phyloP scores from a whole-genome alignment of 2,113 vertebrate genomes.

The Anser brachyrhynchus region DNA sequence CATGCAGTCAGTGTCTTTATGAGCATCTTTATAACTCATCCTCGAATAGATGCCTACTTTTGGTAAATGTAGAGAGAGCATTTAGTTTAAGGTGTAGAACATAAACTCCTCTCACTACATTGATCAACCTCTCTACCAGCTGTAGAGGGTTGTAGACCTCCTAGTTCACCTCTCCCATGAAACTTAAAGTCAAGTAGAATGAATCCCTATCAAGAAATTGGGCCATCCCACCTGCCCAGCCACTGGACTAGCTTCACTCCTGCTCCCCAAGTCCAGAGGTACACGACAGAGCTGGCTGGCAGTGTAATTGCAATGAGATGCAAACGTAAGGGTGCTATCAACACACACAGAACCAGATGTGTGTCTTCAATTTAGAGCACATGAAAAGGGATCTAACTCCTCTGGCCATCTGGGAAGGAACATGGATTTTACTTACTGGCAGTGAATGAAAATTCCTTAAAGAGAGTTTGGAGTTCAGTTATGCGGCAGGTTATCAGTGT shows the following conservation, averaged over 20 bases:
- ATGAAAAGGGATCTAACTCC: not conserved
- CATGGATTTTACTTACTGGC: not conserved
- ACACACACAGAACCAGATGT: not conserved
- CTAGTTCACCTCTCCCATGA: not conserved
- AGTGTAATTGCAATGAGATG: not conserved
- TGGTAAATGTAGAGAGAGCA: not conserved
- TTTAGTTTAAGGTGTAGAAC: too few species aligned
- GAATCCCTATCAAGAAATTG: not conserved
- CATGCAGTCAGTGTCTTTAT: rapidly evolving
- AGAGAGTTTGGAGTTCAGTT: not conserved
- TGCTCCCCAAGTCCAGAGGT: not conserved
- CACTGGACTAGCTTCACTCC: not conserved
- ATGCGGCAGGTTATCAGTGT: not conserved
- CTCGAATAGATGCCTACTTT: not conserved
- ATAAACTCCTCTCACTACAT: not conserved
- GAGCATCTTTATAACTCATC: not conserved
- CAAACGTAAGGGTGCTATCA: not conserved
- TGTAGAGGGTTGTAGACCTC: not conserved
- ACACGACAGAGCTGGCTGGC: not conserved
- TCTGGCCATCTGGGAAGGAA: not conserved
- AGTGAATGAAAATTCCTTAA: not conserved
- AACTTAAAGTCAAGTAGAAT: not conserved
- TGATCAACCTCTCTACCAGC: not conserved
- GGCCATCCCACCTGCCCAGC: not conserved
- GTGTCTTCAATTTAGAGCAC: not conserved